Evolutionary conservation across 1,140 invertebrate species (phyloP), one percentile per base, ranked within the genome.

Genomic region (Orussus abietinus): DNA sequence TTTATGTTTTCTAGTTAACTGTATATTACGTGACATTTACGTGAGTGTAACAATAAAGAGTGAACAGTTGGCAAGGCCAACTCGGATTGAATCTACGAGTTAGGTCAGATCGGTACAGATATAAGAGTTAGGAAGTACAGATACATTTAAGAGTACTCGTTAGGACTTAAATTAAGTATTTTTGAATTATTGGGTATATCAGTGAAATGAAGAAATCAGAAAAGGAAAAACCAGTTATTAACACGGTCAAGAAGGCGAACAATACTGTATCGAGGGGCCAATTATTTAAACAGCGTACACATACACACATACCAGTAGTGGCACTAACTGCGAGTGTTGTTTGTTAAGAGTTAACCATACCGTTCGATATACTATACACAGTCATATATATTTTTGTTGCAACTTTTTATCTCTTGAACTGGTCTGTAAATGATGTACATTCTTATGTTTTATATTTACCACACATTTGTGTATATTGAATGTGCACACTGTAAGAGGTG

Each of bases 341-440:
- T 10, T 5, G n/a, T 12, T n/a, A 37, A 18, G 15, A 20, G 21
- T 37, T 37, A 18, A 14, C 22, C 35, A 12, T 37, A 18, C 6
- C 9, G n/a, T 21, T 15, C 35, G 15, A 35, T 10, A 37, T 37
- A 10, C 12, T 10, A 9, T 10, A 37, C 14, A 14, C 17, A 21
- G 14, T 5, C 9, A 21, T 14, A 37, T 25, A 25, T 7, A 25
- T 25, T 25, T 25, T 25, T n/a, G 22, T 25, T 25, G 22, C 22
- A 25, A 25, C 22, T 25, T 25, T 25, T n/a, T 7, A n/a, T n/a
- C 22, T 25, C 6, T 25, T 6, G 22, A 3, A 19, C 4, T 3
- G 30, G 36, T 45, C 10, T 59, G 47, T 59, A 59, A 49, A 59
- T 59, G 50, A 32, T 59, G 55, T 59, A 59, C 49, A 59, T 58